Percentiles rank a stretch among this genome's conserved stretches.
phyloP scores from a whole-genome alignment of 1,140 invertebrate species.

The Thalassaphorura encarpata region DNA sequence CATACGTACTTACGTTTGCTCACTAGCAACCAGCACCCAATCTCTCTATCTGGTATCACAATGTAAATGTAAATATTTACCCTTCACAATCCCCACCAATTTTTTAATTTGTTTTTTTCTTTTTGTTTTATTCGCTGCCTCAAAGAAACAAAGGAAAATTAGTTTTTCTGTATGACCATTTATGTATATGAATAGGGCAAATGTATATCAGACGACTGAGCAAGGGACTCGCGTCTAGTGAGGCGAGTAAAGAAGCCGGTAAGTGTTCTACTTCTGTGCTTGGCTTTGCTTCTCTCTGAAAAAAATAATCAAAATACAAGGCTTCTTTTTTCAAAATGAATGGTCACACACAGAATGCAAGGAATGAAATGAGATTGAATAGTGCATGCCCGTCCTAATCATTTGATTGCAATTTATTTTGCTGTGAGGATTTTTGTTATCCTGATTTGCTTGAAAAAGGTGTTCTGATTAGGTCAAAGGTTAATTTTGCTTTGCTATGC shows the following conservation, averaged over 20 bases:
- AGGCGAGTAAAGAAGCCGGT: slow-evolving; percentile 28
- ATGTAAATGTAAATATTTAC: neutral
- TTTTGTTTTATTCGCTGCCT: no score
- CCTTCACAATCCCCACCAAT: neutral
- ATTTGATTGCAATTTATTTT: neutral
- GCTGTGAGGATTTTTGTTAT: neutral
- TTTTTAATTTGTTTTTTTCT: no score
- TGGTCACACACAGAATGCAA: neutral
- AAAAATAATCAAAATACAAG: neutral
- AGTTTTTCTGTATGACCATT: no score
- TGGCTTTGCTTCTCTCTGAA: neutral
- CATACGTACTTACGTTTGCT: no score
- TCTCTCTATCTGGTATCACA: no score
- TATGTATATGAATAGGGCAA: slow-evolving; percentile 28
- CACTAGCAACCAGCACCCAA: no score
- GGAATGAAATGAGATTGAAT: neutral
- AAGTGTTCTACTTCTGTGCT: slow-evolving; percentile 16
- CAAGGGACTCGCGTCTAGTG: slow-evolving; percentile 20
- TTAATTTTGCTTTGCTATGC: no score
- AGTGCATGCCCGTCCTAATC: neutral
- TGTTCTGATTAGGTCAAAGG: no score
- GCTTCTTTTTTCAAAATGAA: neutral
- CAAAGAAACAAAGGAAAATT: no score
- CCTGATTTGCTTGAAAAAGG: no score
- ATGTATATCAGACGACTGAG: slow-evolving; percentile 33